phyloP scores from a whole-genome alignment of 2,888 invertebrate genomes.

The Antitype chi region DNA sequence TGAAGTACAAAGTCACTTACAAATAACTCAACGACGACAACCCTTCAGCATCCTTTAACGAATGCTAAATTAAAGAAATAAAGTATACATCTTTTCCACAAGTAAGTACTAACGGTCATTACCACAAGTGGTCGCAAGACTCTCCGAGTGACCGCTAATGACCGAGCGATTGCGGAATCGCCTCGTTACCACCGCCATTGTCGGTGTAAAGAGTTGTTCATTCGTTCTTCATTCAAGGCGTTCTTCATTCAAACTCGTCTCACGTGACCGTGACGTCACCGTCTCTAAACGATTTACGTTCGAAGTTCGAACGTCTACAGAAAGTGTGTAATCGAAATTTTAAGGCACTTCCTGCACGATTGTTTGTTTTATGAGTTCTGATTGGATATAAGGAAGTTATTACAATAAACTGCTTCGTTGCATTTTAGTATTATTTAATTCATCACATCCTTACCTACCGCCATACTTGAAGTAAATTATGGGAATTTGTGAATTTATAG shows the following conservation, averaged over 20 bases:
- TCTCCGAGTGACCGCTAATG: slow-evolving; percentile 86
- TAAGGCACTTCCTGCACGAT: slow-evolving; percentile 64
- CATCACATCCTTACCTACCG: slow-evolving; percentile 48
- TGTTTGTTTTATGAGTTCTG: slow-evolving; percentile 61
- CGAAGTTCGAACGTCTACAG: slow-evolving; percentile 56
- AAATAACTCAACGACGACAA: slow-evolving; percentile 5
- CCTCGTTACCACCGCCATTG: slow-evolving; percentile 83
- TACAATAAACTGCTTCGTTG: slow-evolving; percentile 49
- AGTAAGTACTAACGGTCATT: slow-evolving; percentile 66
- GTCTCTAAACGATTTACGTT: slow-evolving; percentile 60
- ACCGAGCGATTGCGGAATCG: slow-evolving; percentile 77
- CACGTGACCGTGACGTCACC: slow-evolving; percentile 69
- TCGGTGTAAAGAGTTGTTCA: slow-evolving; percentile 76
- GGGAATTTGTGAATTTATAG: slow-evolving; percentile 30
- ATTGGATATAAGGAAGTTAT: slow-evolving; percentile 65
- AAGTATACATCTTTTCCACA: slow-evolving; percentile 46
- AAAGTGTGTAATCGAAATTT: slow-evolving; percentile 67
- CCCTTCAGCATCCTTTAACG: slow-evolving; percentile 39
- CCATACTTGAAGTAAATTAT: slow-evolving; percentile 21
- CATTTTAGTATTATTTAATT: slow-evolving; percentile 53
- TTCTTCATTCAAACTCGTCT: slow-evolving; percentile 57
- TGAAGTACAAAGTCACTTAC: slow-evolving; percentile 22
- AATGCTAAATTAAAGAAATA: slow-evolving; percentile 33
- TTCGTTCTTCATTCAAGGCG: slow-evolving; percentile 59
- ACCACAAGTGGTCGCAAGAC: slow-evolving; percentile 70